Evolutionary conservation across 1,140 invertebrate species (phyloP).

Genomic region (Sycophila sp.): DNA sequence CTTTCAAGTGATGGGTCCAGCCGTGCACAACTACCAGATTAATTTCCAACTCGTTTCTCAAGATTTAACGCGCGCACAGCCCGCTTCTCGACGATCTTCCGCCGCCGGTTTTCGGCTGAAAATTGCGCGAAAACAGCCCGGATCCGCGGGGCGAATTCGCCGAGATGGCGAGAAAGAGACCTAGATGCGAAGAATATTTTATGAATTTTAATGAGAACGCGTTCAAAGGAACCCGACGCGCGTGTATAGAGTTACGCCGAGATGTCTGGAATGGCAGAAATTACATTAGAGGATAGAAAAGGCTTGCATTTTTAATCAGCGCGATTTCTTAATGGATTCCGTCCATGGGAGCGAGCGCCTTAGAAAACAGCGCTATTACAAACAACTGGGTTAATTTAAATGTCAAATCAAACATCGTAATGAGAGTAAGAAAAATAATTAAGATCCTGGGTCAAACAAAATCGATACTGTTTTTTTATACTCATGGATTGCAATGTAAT

Average conservation of each 20-base stretch:
- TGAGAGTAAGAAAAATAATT: too few relatives aligned
- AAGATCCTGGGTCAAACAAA: too few relatives aligned
- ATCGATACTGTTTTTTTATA: too few relatives aligned
- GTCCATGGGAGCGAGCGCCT: neutral
- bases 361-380: neutral
- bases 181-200: neutral
- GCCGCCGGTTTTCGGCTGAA: neutral
- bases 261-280: neutral
- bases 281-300: neutral
- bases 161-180: neutral
- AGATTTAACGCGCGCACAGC: neutral
- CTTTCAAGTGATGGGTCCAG: neutral
- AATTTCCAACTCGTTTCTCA: neutral
- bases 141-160: neutral
- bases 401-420: conserved; percentile 1
- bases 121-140: neutral
- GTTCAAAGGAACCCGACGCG: neutral
- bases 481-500: too few relatives aligned
- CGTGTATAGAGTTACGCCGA: neutral
- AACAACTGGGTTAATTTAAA: neutral
- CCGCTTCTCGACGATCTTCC: neutral
- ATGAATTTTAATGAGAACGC: neutral
- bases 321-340: neutral
- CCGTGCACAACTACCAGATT: neutral
- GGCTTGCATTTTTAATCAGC: conserved; percentile 4